phyloP scores from a whole-genome alignment of 2,113 vertebrate genomes.

The Synodontis membranacea region DNA sequence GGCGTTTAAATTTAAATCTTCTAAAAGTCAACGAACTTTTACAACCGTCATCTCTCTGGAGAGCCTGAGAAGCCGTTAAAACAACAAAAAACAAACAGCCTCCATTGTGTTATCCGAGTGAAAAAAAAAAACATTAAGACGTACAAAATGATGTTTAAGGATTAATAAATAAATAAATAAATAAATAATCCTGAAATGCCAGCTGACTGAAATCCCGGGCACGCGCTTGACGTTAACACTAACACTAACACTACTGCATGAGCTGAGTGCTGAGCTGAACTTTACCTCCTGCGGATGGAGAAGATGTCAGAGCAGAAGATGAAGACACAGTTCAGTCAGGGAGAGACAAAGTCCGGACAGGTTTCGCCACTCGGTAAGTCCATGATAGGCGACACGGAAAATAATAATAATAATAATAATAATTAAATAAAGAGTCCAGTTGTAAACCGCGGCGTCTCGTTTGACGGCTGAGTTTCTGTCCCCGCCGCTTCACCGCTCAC shows the following conservation, averaged over 20 bases:
- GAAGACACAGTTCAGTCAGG: slow-evolving; percentile 61
- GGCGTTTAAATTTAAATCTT: background rate
- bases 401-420: background rate
- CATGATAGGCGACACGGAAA: slow-evolving; percentile 61
- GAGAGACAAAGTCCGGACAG: slow-evolving; percentile 62
- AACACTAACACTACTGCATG: background rate
- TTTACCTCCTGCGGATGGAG: slow-evolving; percentile 67
- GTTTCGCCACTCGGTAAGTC: slow-evolving; percentile 68
- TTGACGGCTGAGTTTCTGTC: slow-evolving; percentile 64
- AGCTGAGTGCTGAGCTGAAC: slow-evolving; percentile 48
- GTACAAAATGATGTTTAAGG: background rate
- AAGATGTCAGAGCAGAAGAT: slow-evolving; percentile 48
- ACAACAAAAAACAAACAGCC: too few relatives aligned
- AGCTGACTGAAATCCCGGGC: background rate
- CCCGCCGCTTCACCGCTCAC: slow-evolving; percentile 61
- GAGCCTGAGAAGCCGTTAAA: background rate
- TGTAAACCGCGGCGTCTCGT: slow-evolving; percentile 65
- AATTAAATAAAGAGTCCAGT: slow-evolving; percentile 55
- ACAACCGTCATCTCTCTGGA: background rate
- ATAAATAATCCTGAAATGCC: background rate
- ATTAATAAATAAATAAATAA: background rate
- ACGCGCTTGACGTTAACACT: background rate
- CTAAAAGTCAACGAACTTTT: slow-evolving; percentile 14
- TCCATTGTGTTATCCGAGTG: background rate
- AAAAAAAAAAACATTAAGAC: too few relatives aligned